Conservation (phyloP, 2,888 invertebrate species). For the Ectropis crepuscularia region DNA sequence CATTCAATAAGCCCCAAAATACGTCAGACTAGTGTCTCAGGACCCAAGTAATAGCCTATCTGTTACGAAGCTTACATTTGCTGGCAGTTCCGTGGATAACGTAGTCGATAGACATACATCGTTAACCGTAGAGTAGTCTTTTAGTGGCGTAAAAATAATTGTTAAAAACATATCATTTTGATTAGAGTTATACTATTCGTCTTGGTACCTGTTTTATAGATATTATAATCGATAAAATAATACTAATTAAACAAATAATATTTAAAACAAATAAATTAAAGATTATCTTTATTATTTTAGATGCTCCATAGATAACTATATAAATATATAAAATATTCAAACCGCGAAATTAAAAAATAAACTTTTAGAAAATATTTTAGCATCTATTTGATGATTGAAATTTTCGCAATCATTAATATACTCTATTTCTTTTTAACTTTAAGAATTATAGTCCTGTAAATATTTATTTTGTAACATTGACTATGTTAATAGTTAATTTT, state of each 20-base stretch:
- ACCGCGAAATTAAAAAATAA: too few species aligned
- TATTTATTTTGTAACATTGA: constrained; percentile 8
- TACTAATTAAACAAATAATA: background rate
- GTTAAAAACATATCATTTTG: constrained; percentile 51
- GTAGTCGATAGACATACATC: background rate
- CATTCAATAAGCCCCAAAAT: too few species aligned
- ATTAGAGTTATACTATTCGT: constrained; percentile 23
- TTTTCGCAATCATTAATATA: background rate
- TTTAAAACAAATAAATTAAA: background rate
- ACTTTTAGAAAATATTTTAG: too few species aligned
- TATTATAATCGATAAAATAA: constrained; percentile 8
- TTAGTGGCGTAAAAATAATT: background rate
- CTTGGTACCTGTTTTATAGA: constrained; percentile 24
- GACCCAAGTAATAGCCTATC: too few species aligned
- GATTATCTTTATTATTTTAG: too few species aligned
- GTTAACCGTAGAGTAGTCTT: background rate
- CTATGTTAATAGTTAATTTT: constrained; percentile 9
- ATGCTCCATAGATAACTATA: too few species aligned
- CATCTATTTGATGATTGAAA: background rate
- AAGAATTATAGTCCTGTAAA: constrained; percentile 10
- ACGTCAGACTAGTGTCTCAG: too few species aligned
- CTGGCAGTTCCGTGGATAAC: too few species aligned
- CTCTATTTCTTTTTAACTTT: background rate
- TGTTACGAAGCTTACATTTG: too few species aligned
- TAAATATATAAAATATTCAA: too few species aligned